These are phyloP conservation scores for Cephalotes varians DNA, from an alignment of 2,888 invertebrate genomes.

Conservation along the genomic window DNA sequence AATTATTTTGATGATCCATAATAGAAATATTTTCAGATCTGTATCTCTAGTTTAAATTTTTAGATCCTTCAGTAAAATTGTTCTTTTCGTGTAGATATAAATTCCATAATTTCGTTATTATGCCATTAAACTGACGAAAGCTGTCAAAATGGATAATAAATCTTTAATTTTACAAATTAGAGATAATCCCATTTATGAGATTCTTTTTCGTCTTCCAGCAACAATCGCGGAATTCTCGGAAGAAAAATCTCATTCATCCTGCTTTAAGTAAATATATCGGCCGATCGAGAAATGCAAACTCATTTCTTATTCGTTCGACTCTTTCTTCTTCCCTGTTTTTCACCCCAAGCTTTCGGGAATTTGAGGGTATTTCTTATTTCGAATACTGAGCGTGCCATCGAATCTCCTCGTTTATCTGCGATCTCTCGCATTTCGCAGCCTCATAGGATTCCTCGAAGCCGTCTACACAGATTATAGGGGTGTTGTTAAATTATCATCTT, in stretches of 20 bases:
- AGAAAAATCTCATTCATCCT: conserved; percentile 13
- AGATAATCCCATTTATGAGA: neutral
- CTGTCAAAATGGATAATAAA: neutral
- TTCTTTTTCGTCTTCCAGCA: conserved; percentile 7
- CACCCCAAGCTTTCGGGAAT: conserved; percentile 43
- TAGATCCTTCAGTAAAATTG: too few relatives aligned
- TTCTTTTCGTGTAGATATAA: too few relatives aligned
- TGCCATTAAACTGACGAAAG: neutral
- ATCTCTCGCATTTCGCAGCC: conserved; percentile 56
- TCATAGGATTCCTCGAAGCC: conserved; percentile 35
- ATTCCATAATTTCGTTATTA: conserved; percentile 1
- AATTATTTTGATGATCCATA: too few relatives aligned
- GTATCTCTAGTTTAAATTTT: too few relatives aligned
- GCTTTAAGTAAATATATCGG: conserved; percentile 35
- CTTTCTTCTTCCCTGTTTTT: neutral
- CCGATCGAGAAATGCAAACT: conserved; percentile 47
- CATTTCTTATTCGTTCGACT: conserved; percentile 56
- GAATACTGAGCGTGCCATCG: conserved; percentile 63
- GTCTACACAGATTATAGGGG: conserved; percentile 42
- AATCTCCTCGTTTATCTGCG: conserved; percentile 52
- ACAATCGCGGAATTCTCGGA: conserved; percentile 17
- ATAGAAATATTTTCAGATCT: too few relatives aligned
- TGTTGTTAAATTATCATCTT: conserved; percentile 41
- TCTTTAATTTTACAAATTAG: conserved; percentile 21
- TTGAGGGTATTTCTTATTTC: conserved; percentile 63